Conservation (phyloP, 2,113 vertebrate species). For the Alaudala cheleensis region DNA sequence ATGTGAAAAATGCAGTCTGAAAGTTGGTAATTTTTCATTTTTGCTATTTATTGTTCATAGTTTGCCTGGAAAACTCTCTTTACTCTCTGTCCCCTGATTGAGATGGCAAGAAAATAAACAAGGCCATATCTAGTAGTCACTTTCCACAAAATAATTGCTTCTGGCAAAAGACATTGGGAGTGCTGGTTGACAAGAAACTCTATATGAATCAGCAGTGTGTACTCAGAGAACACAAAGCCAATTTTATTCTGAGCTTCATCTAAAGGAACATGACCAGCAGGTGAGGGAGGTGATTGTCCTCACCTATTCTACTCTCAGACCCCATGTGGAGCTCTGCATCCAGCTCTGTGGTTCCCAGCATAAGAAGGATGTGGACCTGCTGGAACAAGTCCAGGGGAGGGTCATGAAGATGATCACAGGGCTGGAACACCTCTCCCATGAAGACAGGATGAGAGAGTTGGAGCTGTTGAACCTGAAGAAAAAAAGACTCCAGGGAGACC, state of each 20-base stretch:
- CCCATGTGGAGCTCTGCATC: too few species aligned
- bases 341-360: neutral
- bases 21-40: neutral
- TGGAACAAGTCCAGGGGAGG: neutral
- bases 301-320: neutral
- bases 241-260: neutral
- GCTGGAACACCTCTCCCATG: too few species aligned
- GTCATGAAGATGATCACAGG: too few species aligned
- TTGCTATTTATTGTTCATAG: neutral
- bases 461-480: neutral
- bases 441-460: too few species aligned
- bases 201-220: neutral
- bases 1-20: neutral
- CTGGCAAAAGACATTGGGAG: neutral
- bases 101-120: neutral
- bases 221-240: neutral
- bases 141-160: neutral
- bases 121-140: neutral
- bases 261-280: neutral
- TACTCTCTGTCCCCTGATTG: neutral
- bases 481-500: neutral
- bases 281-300: neutral
- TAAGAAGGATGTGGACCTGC: neutral
- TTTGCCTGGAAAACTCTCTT: neutral
- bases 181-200: neutral